These are phyloP conservation scores for Cygnus buccinator DNA, from an alignment of 2,113 vertebrate species.

Conservation along the genomic window DNA sequence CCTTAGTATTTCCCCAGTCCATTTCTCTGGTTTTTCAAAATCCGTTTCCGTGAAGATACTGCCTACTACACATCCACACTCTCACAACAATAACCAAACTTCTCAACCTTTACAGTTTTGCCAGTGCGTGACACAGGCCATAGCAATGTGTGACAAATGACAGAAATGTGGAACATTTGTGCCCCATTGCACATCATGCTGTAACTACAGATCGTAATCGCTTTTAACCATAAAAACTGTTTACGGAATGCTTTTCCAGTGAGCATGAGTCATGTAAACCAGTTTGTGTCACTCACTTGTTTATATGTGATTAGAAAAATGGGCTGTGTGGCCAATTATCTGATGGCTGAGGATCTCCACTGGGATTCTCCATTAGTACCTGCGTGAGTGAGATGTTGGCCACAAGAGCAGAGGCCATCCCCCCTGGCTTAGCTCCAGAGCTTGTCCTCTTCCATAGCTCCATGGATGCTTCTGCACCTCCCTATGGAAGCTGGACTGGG, in stretches of 20 bases:
- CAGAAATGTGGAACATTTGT: constrained; percentile 58
- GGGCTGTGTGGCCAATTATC: background rate
- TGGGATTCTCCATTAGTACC: background rate
- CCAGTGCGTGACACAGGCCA: constrained; percentile 41
- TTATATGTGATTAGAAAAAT: background rate
- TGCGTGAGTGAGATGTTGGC: background rate
- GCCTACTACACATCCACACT: background rate
- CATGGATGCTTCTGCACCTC: background rate
- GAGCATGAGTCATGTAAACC: background rate
- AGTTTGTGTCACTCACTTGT: background rate
- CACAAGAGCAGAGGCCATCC: background rate
- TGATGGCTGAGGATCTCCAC: background rate
- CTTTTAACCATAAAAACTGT: constrained; percentile 40
- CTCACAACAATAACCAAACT: background rate
- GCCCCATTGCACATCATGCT: background rate
- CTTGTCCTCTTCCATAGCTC: background rate
- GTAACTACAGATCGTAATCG: background rate
- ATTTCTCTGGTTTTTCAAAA: background rate
- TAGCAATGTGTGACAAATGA: constrained; percentile 65
- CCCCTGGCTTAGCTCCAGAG: background rate
- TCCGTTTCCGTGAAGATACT: background rate
- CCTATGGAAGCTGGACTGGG: background rate
- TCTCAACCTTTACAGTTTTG: constrained; percentile 25
- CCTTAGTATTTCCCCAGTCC: background rate
- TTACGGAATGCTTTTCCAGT: constrained; percentile 4